Evolutionary conservation across 2,888 invertebrate genomes (phyloP).

Genomic region (Drosophila robusta): DNA sequence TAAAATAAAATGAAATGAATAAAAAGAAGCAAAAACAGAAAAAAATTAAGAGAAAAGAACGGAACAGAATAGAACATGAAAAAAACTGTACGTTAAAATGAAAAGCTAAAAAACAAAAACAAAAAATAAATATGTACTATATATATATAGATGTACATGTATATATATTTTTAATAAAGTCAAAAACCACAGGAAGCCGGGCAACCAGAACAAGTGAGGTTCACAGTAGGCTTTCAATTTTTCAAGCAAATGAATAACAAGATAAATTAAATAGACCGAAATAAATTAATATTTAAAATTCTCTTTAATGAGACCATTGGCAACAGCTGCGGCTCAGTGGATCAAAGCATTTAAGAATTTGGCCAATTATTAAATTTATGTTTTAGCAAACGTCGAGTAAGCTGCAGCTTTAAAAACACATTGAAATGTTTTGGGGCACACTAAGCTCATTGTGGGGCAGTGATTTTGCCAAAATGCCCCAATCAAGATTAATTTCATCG

Average conservation of each 20-base stretch:
- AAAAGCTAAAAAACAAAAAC: slow-evolving; percentile 57
- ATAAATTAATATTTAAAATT: no score
- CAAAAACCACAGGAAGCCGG: slow-evolving; percentile 60
- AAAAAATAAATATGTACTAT: slow-evolving; percentile 42
- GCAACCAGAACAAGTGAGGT: slow-evolving; percentile 10
- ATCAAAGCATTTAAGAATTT: no score
- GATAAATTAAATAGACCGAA: not conserved
- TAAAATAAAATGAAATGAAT: slow-evolving; percentile 13
- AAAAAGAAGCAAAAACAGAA: not conserved
- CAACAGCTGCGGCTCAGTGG: no score
- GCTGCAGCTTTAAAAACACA: no score
- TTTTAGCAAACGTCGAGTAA: no score
- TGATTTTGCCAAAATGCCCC: no score
- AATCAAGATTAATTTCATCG: no score
- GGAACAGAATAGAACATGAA: not conserved
- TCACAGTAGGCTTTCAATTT: slow-evolving; percentile 55
- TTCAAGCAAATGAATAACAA: slow-evolving; percentile 55
- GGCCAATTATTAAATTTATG: no score
- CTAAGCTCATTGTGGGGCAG: no score
- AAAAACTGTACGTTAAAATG: slow-evolving; percentile 44
- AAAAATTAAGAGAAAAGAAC: slow-evolving; percentile 18
- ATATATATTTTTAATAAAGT: slow-evolving; percentile 71
- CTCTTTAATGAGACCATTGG: no score
- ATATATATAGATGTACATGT: not conserved
- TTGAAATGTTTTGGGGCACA: no score